Evolutionary conservation across 2,797 vertebrate species (phyloP).

Genomic region (Kryptolebias ocellatus): DNA sequence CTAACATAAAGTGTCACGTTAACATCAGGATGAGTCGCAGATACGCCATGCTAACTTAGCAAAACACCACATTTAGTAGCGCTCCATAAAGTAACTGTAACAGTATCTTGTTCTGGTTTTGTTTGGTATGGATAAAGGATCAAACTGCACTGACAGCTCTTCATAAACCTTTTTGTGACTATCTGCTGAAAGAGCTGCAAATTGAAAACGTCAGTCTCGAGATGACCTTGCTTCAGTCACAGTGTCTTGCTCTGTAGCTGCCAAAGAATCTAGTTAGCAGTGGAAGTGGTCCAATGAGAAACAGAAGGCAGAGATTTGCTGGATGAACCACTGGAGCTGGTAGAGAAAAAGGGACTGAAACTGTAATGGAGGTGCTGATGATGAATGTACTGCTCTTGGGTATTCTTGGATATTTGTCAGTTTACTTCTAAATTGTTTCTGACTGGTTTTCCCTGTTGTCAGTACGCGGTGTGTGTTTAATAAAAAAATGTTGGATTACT

Average conservation of each 20-base stretch:
- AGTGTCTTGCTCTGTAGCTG: constrained; percentile 41
- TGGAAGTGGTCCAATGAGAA: constrained; percentile 60
- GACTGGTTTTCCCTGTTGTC: constrained; percentile 32
- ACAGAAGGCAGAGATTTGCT: constrained; percentile 57
- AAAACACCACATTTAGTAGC: constrained; percentile 55
- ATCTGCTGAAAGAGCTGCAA: constrained; percentile 27
- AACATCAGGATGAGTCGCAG: constrained; percentile 62
- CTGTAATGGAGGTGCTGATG: constrained; percentile 41
- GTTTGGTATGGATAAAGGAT: constrained; percentile 49
- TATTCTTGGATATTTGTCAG: constrained; percentile 41
- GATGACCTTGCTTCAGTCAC: constrained; percentile 56
- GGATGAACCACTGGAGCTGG: constrained; percentile 38
- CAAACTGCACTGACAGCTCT: constrained; percentile 32
- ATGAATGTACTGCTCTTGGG: constrained; percentile 33
- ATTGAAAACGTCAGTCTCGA: constrained; percentile 36
- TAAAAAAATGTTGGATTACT: constrained; percentile 40
- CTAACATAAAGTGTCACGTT: constrained; percentile 74
- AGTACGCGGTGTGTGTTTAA: constrained; percentile 45
- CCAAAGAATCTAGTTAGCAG: constrained; percentile 50
- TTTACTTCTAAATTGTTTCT: constrained; percentile 45
- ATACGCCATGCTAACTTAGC: constrained; percentile 49
- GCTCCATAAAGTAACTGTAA: constrained; percentile 46
- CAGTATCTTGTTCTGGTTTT: constrained; percentile 41
- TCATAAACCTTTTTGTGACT: constrained; percentile 49
- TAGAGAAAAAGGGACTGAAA: constrained; percentile 37